These are phyloP conservation scores for Ochropleura plecta DNA, from an alignment of 2,888 invertebrate genomes.

Conservation along the genomic window DNA sequence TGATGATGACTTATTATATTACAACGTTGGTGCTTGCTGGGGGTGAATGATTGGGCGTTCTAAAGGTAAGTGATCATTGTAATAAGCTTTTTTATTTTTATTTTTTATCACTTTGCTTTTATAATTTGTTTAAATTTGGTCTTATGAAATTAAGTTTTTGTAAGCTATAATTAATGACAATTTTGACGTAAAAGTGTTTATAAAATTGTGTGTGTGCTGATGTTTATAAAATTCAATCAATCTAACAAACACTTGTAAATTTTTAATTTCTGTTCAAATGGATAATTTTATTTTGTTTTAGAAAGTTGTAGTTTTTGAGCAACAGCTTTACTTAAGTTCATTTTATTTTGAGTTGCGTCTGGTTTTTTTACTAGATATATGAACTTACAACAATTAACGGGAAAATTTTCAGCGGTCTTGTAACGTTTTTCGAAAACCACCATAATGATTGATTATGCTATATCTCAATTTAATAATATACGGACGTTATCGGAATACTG, in stretches of 20 bases:
- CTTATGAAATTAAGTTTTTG: constrained; percentile 8
- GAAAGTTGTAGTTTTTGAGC: not conserved
- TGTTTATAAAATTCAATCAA: constrained; percentile 4
- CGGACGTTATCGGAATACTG: not conserved
- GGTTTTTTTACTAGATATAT: not conserved
- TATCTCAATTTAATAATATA: constrained; percentile 5
- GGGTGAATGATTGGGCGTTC: constrained; percentile 65
- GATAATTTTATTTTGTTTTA: not conserved
- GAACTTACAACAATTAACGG: not conserved
- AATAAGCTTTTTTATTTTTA: not conserved
- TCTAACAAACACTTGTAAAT: not conserved
- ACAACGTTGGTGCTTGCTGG: constrained; percentile 71
- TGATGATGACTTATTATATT: constrained; percentile 77
- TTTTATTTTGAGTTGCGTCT: not conserved
- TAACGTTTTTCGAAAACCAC: not conserved
- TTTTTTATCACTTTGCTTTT: not conserved
- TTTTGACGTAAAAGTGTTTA: not conserved
- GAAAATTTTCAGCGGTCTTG: not conserved
- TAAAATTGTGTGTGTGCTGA: too few relatives aligned
- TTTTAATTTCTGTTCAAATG: not conserved
- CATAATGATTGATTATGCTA: not conserved
- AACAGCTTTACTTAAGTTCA: not conserved
- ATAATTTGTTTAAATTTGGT: not conserved
- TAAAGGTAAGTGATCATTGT: constrained; percentile 78
- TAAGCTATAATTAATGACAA: not conserved